Percentiles rank a stretch among this genome's conserved stretches.
Conservation (phyloP, 2,888 invertebrate genomes). For the Scaptomyza polygonia region DNA sequence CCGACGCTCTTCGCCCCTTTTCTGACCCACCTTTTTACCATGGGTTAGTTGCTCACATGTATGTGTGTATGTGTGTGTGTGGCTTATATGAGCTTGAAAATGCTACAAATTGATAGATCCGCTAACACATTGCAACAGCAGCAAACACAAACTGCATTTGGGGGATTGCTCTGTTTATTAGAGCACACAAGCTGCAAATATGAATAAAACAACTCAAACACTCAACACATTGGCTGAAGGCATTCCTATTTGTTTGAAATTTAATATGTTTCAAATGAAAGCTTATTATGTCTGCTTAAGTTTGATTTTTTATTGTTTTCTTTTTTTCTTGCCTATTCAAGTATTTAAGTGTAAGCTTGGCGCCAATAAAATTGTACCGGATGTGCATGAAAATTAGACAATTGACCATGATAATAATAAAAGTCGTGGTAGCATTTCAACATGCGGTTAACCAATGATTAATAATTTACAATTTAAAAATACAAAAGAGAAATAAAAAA, state of each 20-base stretch:
- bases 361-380: too few species aligned
- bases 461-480: too few species aligned
- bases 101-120: constrained; percentile 73
- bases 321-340: too few species aligned
- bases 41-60: constrained; percentile 29
- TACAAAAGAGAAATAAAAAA: too few species aligned
- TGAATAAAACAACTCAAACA: constrained; percentile 9
- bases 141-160: constrained; percentile 35
- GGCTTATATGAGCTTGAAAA: constrained; percentile 66
- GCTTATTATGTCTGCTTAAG: neutral
- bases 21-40: constrained; percentile 29
- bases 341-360: neutral
- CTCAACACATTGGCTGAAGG: constrained; percentile 3
- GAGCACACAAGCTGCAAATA: constrained; percentile 8
- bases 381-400: too few species aligned
- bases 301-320: neutral
- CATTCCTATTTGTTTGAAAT: neutral
- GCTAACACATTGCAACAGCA: constrained; percentile 51
- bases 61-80: constrained; percentile 11
- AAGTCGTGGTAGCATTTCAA: too few species aligned
- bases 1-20: neutral
- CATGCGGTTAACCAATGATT: too few species aligned
- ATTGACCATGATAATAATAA: too few species aligned
- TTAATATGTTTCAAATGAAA: neutral
- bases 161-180: constrained; percentile 49